Evolutionary conservation across 1,140 invertebrate genomes (phyloP), one percentile per base, ranked within the genome.

Genomic region (Antheraea pernyi): DNA sequence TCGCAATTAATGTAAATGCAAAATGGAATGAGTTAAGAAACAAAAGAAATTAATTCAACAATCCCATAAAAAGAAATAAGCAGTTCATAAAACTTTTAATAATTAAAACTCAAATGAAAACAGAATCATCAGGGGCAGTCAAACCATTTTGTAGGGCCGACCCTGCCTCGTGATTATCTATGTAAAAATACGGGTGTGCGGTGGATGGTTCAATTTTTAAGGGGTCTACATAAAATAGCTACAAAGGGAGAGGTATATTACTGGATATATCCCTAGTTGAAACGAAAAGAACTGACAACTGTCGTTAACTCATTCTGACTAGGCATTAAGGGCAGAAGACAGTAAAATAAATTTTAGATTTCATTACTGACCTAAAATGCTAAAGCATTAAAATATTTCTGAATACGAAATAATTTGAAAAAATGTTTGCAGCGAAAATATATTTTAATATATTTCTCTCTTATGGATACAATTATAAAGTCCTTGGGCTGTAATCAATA

Each of bases 81-180:
- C 86, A 91, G 86, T 91, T 86, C 85, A 89, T 91, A 86, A 88
- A 90, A 91, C 83, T 91, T 90, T 91, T 85, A 89, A 88, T 89
- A 90, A 91, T 89, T 90, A 90, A 91, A 90, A 90, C 79, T 89
- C 81, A 75, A 88, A 88, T 90, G 88, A 91, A 89, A 90, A 86
- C 84, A 85, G 76, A 69, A 79, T 77, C 76, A 80, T 77, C 75
- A 70, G 76, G 83, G 74, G 64, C 75, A 74, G 36, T 46, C 61
- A 69, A 60, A 67, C 22, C 62, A 69, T 13, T 60, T 60, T 13
- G 19, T 60, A 22, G 19, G 59, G 16, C 9, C 59, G 19, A 19
- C 22, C 59, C 19, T 60, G 59, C 59, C 59, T 30, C 59, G 10
- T 22, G 59, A 46, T 64, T 73, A 71, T 67, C 46, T 62, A 72